Percentiles rank a stretch among this genome's conserved stretches.
These are phyloP conservation scores for Sycophila sp. DNA, from an alignment of 1,140 invertebrate genomes.

Conservation along the genomic window DNA sequence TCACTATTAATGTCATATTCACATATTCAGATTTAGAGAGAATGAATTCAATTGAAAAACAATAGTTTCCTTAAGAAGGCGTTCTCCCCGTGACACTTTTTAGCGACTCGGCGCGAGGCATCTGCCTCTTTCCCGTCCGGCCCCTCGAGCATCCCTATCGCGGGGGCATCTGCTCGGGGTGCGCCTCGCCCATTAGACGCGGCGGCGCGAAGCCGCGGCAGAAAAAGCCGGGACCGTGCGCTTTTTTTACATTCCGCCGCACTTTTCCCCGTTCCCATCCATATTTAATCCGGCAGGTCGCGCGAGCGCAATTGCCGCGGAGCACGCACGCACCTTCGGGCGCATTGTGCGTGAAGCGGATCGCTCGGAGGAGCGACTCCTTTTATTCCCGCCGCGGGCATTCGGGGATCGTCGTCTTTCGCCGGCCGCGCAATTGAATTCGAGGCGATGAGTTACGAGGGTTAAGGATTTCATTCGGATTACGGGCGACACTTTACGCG, in stretches of 20 bases:
- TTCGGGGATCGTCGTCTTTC: too few relatives aligned
- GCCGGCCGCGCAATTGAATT: too few relatives aligned
- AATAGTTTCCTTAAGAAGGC: too few relatives aligned
- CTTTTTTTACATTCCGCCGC: slow-evolving; percentile 21
- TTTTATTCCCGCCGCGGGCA: too few relatives aligned
- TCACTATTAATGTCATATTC: too few relatives aligned
- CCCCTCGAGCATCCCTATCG: slow-evolving; percentile 16
- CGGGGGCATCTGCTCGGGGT: not conserved
- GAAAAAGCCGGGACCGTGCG: slow-evolving; percentile 23
- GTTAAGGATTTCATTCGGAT: not conserved
- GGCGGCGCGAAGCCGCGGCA: slow-evolving; percentile 1
- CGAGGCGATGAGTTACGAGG: not conserved
- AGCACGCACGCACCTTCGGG: slow-evolving; percentile 46
- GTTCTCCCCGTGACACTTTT: too few relatives aligned
- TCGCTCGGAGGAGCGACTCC: too few relatives aligned
- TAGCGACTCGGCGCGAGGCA: too few relatives aligned
- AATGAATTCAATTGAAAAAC: too few relatives aligned
- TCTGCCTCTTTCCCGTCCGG: not conserved
- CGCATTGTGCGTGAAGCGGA: not conserved
- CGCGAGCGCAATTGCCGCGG: slow-evolving; percentile 46
- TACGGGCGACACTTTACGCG: too few relatives aligned
- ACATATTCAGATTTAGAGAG: too few relatives aligned
- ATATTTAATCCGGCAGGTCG: slow-evolving; percentile 50
- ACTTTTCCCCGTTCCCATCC: slow-evolving; percentile 39
- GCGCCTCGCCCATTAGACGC: slow-evolving; percentile 45